These are phyloP conservation scores for Homalodisca vitripennis DNA, from an alignment of 1,140 invertebrate genomes.

Conservation along the genomic window DNA sequence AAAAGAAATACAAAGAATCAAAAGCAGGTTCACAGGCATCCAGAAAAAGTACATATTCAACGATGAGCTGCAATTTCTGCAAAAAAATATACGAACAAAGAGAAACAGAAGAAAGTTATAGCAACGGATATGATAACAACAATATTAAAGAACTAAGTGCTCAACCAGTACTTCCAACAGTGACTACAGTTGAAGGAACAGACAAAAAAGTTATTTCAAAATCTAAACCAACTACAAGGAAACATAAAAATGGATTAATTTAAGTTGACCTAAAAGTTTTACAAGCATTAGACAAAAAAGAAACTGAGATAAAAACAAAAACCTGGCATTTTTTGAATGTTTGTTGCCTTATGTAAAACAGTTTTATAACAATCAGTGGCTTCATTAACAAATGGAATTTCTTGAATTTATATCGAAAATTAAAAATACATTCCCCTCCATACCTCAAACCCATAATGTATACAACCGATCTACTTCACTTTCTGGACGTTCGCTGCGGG, in stretches of 20 bases:
- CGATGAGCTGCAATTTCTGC: constrained; percentile 12
- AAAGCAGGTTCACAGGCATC: constrained; percentile 11
- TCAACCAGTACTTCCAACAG: not conserved
- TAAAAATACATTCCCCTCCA: not conserved
- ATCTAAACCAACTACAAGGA: not conserved
- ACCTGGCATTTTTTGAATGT: not conserved
- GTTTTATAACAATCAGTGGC: constrained; percentile 6
- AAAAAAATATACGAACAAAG: constrained; percentile 8
- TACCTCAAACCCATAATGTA: not conserved
- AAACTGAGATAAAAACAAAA: not conserved
- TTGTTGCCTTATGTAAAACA: not conserved
- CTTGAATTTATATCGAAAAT: not conserved
- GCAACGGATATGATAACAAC: not conserved
- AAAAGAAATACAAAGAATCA: constrained; percentile 32
- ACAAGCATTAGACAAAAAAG: not conserved
- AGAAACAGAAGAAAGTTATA: not conserved
- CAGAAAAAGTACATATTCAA: constrained; percentile 20
- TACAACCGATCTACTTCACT: not conserved
- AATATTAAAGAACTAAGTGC: not conserved
- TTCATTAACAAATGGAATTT: not conserved
- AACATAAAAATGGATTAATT: not conserved
- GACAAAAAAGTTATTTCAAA: not conserved
- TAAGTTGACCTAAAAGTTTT: constrained; percentile 2
- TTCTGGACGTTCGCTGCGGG: not conserved
- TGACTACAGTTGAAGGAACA: not conserved